Evolutionary conservation across 1,140 invertebrate species (phyloP), one percentile per base, ranked within the genome.

Genomic region (Euglossa dilemma): DNA sequence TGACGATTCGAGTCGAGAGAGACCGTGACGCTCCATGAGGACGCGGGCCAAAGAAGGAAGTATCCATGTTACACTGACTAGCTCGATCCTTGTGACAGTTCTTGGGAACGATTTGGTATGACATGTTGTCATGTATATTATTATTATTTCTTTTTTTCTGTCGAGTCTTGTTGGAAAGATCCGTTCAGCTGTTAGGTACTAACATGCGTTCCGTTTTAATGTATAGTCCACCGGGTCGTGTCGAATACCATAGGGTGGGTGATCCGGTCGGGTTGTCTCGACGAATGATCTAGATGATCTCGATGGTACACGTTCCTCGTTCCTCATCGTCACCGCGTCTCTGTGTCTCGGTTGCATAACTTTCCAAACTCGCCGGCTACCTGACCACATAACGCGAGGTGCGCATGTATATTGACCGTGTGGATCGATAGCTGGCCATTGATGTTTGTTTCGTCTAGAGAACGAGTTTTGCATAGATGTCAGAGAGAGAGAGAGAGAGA

Each of bases 31-130:
- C 1, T 36, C 36, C 1, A 36, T 36, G 36, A 36, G 4, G 36
- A 36, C 4, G 36, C 36, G 36, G 4, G 36, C 36, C 36, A 36
- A 36, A 36, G 36, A 36, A 25, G 4, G 3, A 25, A 47, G 79
- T 64, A 84, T 90, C 90, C 90, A 90, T 86, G 89, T 91, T 87
- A 54, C 87, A 90, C 81, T 72, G 73, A 66, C 54, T 56, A 83
- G 72, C 81, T 87, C 23, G 85, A 69, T 89, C 76, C 86, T 86
- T 82, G 54, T 86, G 85, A 87, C 83, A 92, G 64, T 91, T 90
- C 90, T 87, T 92, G 87, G 76, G 88, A 93, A 92, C 90, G 89
- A 91, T 91, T 87, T 94, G 91, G 86, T 91, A 90, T 90, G 90
- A 91, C 81, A 84, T 86, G 86, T 84, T 91, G 87, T 64, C 83